Percentiles rank a stretch among this genome's conserved stretches.
Evolutionary conservation across 2,113 vertebrate genomes (phyloP).

Genomic region (Rattus rattus): DNA sequence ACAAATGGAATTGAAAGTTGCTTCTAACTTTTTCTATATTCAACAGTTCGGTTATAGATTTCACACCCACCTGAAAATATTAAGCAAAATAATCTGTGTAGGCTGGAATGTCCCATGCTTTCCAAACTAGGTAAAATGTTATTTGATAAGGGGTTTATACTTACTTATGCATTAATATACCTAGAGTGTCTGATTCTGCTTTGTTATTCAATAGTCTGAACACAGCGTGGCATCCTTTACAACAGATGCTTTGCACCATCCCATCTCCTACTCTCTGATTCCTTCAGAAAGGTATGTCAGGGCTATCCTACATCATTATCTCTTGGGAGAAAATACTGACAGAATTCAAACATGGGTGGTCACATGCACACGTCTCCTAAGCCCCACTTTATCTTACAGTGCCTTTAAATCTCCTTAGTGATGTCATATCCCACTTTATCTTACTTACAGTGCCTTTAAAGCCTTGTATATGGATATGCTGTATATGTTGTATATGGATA

Average conservation of each 20-base stretch:
- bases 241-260: background rate
- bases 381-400: background rate
- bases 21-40: background rate
- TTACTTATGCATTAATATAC: background rate
- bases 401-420: background rate
- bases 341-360: background rate
- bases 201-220: background rate
- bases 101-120: background rate
- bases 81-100: background rate
- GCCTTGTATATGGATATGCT: background rate
- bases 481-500: background rate
- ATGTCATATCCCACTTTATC: background rate
- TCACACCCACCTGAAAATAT: background rate
- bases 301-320: background rate
- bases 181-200: background rate
- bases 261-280: background rate
- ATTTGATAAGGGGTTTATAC: background rate
- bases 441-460: background rate
- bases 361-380: background rate
- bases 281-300: background rate
- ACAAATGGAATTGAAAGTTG: constrained; percentile 23
- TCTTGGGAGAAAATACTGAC: background rate
- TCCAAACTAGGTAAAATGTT: constrained; percentile 12
- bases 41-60: background rate
- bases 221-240: background rate